These are phyloP conservation scores for Cavia porcellus DNA, from an alignment of 2,113 vertebrate genomes.

Conservation along the genomic window DNA sequence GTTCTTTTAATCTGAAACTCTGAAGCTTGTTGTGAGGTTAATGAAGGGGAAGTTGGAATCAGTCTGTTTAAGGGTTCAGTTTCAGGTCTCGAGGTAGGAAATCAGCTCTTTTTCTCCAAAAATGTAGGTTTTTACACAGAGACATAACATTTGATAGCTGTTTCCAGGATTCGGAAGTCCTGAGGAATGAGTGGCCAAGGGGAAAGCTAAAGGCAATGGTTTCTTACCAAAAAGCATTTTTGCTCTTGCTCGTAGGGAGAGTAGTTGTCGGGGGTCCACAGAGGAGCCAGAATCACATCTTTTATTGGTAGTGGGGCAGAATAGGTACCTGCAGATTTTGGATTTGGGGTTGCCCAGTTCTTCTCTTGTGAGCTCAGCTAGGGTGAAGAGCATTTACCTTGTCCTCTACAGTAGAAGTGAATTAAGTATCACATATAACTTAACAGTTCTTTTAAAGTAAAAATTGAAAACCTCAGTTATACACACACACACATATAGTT, in stretches of 20 bases:
- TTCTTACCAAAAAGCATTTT: neutral
- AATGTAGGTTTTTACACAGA: neutral
- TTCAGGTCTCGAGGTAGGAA: neutral
- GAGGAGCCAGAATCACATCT: neutral
- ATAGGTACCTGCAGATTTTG: neutral
- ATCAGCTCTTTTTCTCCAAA: neutral
- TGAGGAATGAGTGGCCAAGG: neutral
- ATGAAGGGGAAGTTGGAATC: neutral
- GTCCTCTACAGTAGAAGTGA: neutral
- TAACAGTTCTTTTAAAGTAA: neutral
- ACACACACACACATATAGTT: neutral
- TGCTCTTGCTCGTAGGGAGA: neutral
- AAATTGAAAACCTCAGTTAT: neutral
- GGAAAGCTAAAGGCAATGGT: neutral
- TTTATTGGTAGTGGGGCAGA: neutral
- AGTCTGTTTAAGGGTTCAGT: too few relatives aligned
- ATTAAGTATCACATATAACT: neutral
- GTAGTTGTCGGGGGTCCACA: neutral
- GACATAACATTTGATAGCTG: neutral
- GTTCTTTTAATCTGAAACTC: neutral
- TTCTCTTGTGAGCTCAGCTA: neutral
- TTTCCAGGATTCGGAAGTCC: neutral
- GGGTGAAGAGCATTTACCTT: neutral
- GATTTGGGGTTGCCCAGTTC: too few relatives aligned
- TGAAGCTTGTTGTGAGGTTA: neutral